Evolutionary conservation across 2,888 invertebrate species (phyloP).

Genomic region (Amblyteles armatorius): DNA sequence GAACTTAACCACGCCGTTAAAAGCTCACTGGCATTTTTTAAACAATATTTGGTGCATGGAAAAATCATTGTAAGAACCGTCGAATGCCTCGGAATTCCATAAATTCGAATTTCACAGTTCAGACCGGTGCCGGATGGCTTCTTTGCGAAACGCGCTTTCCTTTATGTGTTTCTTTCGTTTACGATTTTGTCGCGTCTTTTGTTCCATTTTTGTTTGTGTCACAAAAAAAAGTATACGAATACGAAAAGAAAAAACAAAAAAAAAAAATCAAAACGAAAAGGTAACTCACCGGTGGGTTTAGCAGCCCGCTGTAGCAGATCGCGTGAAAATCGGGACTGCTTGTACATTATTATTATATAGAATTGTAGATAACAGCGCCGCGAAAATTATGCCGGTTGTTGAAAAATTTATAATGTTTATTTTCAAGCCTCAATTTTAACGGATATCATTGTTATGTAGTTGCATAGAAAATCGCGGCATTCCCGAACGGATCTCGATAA

Average conservation of each 20-base stretch:
- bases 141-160: constrained; percentile 36
- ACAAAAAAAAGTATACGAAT: constrained; percentile 67
- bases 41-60: not conserved
- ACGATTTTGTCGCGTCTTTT: constrained; percentile 58
- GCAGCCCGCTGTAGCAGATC: constrained; percentile 50
- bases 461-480: constrained; percentile 60
- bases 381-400: constrained; percentile 75
- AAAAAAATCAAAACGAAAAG: constrained; percentile 65
- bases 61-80: constrained; percentile 26
- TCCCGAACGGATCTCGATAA: constrained; percentile 61
- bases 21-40: not conserved
- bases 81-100: constrained; percentile 37
- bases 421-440: constrained; percentile 72
- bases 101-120: constrained; percentile 43
- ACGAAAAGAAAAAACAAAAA: constrained; percentile 61
- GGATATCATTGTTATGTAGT: constrained; percentile 77
- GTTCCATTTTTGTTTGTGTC: constrained; percentile 69
- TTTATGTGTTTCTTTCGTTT: constrained; percentile 44
- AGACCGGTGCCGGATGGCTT: constrained; percentile 31
- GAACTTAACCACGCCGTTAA: constrained; percentile 1
- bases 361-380: constrained; percentile 64
- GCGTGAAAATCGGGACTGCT: constrained; percentile 48
- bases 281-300: constrained; percentile 62
- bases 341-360: constrained; percentile 54
- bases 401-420: constrained; percentile 73